phyloP scores from a whole-genome alignment of 2,113 vertebrate genomes.

The Dendrocopos noguchii region DNA sequence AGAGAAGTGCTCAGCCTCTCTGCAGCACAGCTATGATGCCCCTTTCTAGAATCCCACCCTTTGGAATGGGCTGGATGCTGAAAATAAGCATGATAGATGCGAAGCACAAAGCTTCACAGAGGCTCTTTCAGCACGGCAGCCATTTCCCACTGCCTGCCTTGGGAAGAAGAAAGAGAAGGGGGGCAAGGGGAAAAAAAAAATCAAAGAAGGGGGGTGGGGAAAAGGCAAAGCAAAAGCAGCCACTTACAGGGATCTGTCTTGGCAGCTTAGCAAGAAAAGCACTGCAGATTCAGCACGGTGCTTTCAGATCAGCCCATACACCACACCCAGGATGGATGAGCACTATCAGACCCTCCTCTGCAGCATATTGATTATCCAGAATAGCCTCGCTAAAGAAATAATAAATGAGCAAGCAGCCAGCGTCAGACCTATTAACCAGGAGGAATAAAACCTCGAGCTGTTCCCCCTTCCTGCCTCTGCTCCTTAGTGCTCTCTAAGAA shows the following conservation, averaged over 20 bases:
- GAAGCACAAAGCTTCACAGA: background rate
- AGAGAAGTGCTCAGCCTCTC: background rate
- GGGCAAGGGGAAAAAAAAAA: background rate
- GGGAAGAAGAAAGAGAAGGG: background rate
- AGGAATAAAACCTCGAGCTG: background rate
- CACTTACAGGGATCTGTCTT: background rate
- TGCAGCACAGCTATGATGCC: background rate
- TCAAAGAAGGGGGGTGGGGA: too few species aligned
- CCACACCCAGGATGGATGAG: background rate
- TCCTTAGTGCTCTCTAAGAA: background rate
- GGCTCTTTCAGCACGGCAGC: background rate
- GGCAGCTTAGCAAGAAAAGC: background rate
- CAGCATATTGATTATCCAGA: background rate
- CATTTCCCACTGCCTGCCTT: slow-evolving; percentile 15
- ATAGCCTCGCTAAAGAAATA: background rate
- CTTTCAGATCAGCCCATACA: background rate
- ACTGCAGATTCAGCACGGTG: background rate
- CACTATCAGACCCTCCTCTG: background rate
- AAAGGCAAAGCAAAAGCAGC: background rate
- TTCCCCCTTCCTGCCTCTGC: background rate
- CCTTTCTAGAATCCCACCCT: background rate
- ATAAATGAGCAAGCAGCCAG: background rate
- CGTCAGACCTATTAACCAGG: background rate
- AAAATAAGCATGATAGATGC: background rate
- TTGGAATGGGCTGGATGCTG: accelerated